Percentiles rank a stretch among this genome's conserved stretches.
Conservation (phyloP, 2,797 vertebrate genomes). For the Sebastes diaconus region DNA sequence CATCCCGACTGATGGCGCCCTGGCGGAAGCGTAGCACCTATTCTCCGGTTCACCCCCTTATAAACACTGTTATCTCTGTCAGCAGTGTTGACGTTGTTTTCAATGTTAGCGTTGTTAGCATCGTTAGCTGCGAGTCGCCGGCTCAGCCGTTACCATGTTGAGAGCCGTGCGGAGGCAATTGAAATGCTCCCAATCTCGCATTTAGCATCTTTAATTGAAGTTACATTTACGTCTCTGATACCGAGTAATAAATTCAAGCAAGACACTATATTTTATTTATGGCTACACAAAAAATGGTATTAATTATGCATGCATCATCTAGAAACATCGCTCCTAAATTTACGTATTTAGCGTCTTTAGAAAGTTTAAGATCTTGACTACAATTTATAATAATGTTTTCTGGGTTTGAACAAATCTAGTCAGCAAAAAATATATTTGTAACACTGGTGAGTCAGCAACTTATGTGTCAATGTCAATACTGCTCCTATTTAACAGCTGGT, state of each 20-base stretch:
- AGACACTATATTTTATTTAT: no score
- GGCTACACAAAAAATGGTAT: not conserved
- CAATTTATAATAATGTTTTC: not conserved
- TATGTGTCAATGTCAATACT: not conserved
- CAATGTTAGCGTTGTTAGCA: no score
- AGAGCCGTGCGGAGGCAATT: no score
- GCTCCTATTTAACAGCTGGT: not conserved
- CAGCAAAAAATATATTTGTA: not conserved
- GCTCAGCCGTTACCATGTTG: no score
- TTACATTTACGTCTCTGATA: not conserved
- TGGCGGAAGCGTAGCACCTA: no score
- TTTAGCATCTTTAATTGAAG: not conserved
- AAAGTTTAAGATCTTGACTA: not conserved
- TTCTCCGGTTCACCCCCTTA: fast-evolving
- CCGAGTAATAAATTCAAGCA: not conserved
- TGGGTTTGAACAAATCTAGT: not conserved
- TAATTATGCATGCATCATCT: fast-evolving
- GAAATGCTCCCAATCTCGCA: no score
- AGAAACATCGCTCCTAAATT: not conserved
- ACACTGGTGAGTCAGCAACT: not conserved
- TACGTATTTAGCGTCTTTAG: not conserved
- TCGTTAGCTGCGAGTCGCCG: no score
- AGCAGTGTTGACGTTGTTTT: no score
- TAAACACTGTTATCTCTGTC: no score
- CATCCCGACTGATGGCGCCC: no score